Evolutionary conservation across 1,140 invertebrate genomes (phyloP), one percentile per base, ranked within the genome.

Genomic region (Scylla paramamosain): DNA sequence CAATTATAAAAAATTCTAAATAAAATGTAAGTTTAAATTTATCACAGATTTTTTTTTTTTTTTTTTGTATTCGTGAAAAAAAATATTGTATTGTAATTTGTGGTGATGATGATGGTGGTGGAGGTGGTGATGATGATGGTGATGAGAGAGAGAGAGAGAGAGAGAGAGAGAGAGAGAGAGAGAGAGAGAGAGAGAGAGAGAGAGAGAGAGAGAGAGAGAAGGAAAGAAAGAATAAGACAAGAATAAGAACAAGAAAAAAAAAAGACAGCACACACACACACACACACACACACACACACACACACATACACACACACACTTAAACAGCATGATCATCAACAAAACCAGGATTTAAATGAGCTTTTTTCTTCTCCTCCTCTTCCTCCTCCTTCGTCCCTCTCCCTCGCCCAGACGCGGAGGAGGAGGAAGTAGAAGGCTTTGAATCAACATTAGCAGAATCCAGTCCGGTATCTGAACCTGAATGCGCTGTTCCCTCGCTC

Each of bases 401-500:
- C 29, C 48, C 10, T 0, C 14, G 20, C 82, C 29, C 46, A 25
- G 16, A n/a, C 6, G 67, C 12, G 25, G 89, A 46, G 45, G 45
- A 28, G 4, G 46, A 52, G 39, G 28, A 46, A 20, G 67, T 0
- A 20, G 67, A 77, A n/a, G 52, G 52, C 7, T 16, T 39, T n/a
- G 45, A 59, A 59, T 59, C 52, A 59, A 25, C 52, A n/a, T 91
- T 29, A 45, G 46, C 46, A 29, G 32, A 6, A n/a, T 92, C 31
- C 10, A 32, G 0, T 0, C 29, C 77, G 46, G 82, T 32, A 1
- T 48, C 32, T 91, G 91, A 31, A 67, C 90, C 1, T 95, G 88
- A 88, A 95, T 8, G 7, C 59, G 86, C 39, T 32, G 88, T 77
- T 59, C 52, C 52, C 10, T 96, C 95, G 12, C 96, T 96, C 32